Conservation (phyloP, 1,140 invertebrate genomes). For the Bombyx mori region ASM3026992v2 NC_085116.1:16062001-16062500, state of each 20-base stretch:
- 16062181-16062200: slow-evolving; percentile 35
- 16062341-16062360: slow-evolving; percentile 59
- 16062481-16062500: slow-evolving; percentile 49
- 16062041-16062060: slow-evolving; percentile 51
- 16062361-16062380: slow-evolving; percentile 59
- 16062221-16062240: slow-evolving; percentile 49
- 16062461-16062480: slow-evolving; percentile 46
- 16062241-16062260: slow-evolving; percentile 51
- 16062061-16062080: slow-evolving; percentile 57
- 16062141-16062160: slow-evolving; percentile 68
- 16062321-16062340: slow-evolving; percentile 49
- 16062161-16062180: slow-evolving; percentile 56
- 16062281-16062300: slow-evolving; percentile 29
- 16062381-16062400: slow-evolving; percentile 47
- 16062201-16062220: slow-evolving; percentile 45
- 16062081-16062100: slow-evolving; percentile 67
- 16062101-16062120: slow-evolving; percentile 53
- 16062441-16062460: slow-evolving; percentile 40
- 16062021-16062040: slow-evolving; percentile 34
- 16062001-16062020: slow-evolving; percentile 68
- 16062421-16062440: slow-evolving; percentile 43
- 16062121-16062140: slow-evolving; percentile 61
- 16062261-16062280: slow-evolving; percentile 37
- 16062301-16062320: slow-evolving; percentile 26
- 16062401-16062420: slow-evolving; percentile 45